Evolutionary conservation across 2,888 invertebrate genomes (phyloP).

Genomic region (Rotaria socialis): DNA sequence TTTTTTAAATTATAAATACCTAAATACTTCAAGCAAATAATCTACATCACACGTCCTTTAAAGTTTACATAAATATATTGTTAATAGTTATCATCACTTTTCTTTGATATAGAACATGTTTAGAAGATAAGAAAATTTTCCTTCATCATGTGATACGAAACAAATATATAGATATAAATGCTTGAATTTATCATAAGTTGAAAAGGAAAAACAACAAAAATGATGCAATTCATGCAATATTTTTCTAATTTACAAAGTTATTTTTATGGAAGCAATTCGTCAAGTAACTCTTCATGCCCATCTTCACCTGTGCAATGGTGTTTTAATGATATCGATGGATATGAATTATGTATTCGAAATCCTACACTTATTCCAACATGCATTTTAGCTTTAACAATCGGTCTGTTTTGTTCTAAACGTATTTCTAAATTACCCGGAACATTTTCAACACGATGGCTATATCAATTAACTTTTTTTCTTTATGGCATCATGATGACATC

Average conservation of each 20-base stretch:
- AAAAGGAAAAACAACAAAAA: background rate
- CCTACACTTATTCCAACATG: background rate
- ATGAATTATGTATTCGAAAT: background rate
- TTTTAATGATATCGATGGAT: background rate
- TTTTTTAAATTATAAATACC: too few relatives aligned
- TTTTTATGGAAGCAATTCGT: background rate
- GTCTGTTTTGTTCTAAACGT: background rate
- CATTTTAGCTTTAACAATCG: background rate
- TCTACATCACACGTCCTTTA: too few relatives aligned
- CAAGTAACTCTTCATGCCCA: background rate
- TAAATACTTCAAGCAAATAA: too few relatives aligned
- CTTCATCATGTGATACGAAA: background rate
- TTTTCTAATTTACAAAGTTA: background rate
- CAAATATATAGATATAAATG: background rate
- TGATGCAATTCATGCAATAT: background rate
- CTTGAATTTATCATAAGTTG: background rate
- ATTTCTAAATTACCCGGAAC: background rate
- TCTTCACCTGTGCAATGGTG: background rate
- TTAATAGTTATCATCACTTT: background rate
- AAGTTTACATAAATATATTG: too few relatives aligned
- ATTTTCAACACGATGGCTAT: background rate
- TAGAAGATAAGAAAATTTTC: background rate
- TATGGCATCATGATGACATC: conserved; percentile 29
- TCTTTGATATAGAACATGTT: background rate
- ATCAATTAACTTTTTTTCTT: conserved; percentile 20